Conservation (phyloP, 2,797 vertebrate genomes). For the Gadopsis marmoratus region DNA sequence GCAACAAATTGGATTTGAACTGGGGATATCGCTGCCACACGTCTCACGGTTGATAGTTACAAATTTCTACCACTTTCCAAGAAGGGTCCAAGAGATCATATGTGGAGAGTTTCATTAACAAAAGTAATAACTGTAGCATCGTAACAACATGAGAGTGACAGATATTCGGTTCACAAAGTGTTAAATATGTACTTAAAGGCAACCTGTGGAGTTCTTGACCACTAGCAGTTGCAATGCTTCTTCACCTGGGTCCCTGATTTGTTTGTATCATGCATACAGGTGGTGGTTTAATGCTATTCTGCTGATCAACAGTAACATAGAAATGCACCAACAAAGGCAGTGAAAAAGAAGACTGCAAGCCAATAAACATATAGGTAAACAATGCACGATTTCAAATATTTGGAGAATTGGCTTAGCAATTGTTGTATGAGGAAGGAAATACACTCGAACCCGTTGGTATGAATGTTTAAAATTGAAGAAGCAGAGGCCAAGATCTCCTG, state of each 20-base stretch:
- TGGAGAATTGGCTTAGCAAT: no score
- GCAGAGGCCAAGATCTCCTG: background rate
- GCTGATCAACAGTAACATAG: background rate
- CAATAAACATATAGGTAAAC: no score
- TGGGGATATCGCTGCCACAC: background rate
- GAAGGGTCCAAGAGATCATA: background rate
- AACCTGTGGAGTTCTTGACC: background rate
- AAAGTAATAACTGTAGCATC: background rate
- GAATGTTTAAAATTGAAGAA: background rate
- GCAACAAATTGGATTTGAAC: constrained; percentile 12
- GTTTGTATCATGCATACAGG: background rate
- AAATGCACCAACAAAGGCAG: background rate
- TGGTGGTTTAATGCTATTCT: background rate
- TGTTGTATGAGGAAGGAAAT: no score
- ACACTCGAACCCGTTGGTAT: no score
- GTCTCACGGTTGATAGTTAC: background rate
- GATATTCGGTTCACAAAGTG: background rate
- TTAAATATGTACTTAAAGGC: background rate
- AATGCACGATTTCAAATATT: no score
- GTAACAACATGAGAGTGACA: background rate
- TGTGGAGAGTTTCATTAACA: background rate
- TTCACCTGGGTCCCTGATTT: background rate
- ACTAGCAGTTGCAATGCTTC: background rate
- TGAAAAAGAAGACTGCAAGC: no score
- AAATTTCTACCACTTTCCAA: background rate